Evolutionary conservation across 1,140 invertebrate genomes (phyloP).

Genomic region (Caenorhabditis inopinata): DNA sequence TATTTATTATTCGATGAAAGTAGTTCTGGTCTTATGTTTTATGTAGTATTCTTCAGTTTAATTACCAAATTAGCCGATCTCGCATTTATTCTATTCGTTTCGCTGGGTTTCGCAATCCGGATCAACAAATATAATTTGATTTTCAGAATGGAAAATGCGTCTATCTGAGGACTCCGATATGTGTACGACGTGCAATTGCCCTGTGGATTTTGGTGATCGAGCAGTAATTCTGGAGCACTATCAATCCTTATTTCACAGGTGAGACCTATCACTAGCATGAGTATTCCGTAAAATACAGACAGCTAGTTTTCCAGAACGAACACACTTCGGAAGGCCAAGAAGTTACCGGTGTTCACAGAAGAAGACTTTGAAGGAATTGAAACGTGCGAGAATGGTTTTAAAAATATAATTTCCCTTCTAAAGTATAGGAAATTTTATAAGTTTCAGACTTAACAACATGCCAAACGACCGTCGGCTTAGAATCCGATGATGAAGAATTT

Average conservation of each 20-base stretch:
- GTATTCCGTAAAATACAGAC: neutral
- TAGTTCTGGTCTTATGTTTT: too few species aligned
- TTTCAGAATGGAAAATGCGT: constrained; percentile 7
- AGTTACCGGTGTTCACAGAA: neutral
- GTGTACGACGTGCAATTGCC: neutral
- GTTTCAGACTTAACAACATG: neutral
- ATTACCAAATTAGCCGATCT: too few species aligned
- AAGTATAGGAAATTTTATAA: neutral
- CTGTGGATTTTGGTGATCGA: neutral
- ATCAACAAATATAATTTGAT: too few species aligned
- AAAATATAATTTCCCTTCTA: too few species aligned
- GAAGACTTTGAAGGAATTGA: neutral
- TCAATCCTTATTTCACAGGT: constrained; percentile 6
- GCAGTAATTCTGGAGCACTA: neutral
- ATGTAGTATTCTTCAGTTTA: too few species aligned
- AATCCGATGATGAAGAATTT: constrained; percentile 6
- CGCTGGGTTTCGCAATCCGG: too few species aligned
- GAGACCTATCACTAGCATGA: neutral
- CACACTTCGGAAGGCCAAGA: neutral
- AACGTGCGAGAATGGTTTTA: neutral
- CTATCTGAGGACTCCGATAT: constrained; percentile 1
- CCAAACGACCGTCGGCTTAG: neutral
- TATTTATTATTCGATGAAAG: too few species aligned
- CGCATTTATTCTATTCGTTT: too few species aligned
- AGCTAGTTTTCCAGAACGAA: neutral